These are phyloP conservation scores for Seriola aureovittata DNA, from an alignment of 2,113 vertebrate genomes.

Conservation along the genomic window DNA sequence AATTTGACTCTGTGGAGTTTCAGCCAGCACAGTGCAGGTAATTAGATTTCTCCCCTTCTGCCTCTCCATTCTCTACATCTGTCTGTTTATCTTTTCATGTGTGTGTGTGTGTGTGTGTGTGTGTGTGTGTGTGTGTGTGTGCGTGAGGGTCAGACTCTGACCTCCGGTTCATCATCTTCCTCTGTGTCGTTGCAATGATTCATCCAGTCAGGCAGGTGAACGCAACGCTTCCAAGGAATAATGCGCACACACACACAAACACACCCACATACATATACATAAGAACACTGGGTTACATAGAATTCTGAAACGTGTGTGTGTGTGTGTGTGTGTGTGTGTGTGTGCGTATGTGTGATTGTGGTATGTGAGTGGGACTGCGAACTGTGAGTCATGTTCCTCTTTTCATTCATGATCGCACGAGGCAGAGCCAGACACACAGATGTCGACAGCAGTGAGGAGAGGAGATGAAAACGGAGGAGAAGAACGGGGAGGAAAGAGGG, in stretches of 20 bases:
- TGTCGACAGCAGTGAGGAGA: constrained; percentile 39
- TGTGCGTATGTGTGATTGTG: constrained; percentile 33
- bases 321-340: too few relatives aligned
- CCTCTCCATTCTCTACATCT: neutral
- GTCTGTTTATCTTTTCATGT: neutral
- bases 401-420: constrained; percentile 70
- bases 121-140: neutral
- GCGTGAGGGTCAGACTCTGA: neutral
- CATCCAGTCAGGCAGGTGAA: constrained; percentile 33
- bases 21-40: constrained; percentile 26
- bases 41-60: constrained; percentile 5
- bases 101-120: too few relatives aligned
- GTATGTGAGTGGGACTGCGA: constrained; percentile 42
- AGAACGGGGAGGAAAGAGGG: neutral
- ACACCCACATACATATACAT: neutral
- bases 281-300: constrained; percentile 4
- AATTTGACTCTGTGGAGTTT: neutral
- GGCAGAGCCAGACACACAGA: constrained; percentile 7
- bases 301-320: neutral
- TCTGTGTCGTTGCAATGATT: constrained; percentile 28
- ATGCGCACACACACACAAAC: neutral
- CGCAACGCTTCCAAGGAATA: neutral
- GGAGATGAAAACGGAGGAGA: constrained; percentile 10
- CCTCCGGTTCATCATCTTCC: neutral
- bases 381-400: constrained; percentile 62